A percentile compares a stretch with the other conserved stretches of the same genome.
Conservation (phyloP, 2,888 invertebrate species). For the Plagodis pulveraria region DNA sequence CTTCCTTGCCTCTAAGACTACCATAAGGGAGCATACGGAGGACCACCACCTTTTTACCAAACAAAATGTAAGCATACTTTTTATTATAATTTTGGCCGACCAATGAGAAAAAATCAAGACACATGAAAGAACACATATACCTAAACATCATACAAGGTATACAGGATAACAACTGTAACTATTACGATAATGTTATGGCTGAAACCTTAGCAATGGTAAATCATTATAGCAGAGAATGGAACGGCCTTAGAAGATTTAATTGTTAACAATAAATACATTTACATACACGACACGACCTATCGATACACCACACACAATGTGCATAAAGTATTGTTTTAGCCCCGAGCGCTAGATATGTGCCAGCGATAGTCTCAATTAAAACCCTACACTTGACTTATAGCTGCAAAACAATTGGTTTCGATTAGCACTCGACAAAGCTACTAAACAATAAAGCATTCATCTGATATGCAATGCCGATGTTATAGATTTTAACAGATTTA, state of each 20-base stretch:
- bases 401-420: constrained; percentile 79
- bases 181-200: no score
- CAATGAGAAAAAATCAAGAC: no score
- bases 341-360: constrained; percentile 59
- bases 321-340: constrained; percentile 48
- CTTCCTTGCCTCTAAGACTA: no score
- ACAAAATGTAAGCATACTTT: no score
- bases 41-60: no score
- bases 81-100: no score
- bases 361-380: constrained; percentile 77
- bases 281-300: constrained; percentile 5
- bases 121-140: no score
- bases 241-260: not conserved
- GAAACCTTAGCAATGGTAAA: no score
- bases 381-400: constrained; percentile 71
- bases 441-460: constrained; percentile 70
- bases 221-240: constrained; percentile 2
- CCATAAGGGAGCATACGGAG: no score
- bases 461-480: constrained; percentile 42
- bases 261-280: constrained; percentile 7
- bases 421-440: constrained; percentile 76
- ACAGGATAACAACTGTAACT: no score
- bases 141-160: no score
- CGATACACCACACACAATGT: constrained; percentile 18
- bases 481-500: constrained; percentile 46